These are phyloP conservation scores for Suricata suricatta DNA, from an alignment of 2,113 vertebrate species.

Conservation along the genomic window DNA sequence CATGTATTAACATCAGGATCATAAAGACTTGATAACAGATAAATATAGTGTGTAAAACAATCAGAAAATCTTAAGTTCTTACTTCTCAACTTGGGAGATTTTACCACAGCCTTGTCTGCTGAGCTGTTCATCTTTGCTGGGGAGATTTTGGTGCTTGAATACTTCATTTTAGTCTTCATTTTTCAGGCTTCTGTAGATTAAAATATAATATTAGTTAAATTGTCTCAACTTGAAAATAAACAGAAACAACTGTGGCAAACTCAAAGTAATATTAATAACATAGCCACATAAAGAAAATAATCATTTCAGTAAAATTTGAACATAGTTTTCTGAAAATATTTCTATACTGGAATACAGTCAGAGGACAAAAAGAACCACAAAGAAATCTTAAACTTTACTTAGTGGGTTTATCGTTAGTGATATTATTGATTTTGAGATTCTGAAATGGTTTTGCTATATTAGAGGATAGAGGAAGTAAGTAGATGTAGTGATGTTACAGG, in stretches of 20 bases:
- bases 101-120: neutral
- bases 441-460: neutral
- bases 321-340: neutral
- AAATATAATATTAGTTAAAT: slow-evolving; percentile 51
- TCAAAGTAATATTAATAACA: slow-evolving; percentile 22
- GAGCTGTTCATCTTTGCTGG: neutral
- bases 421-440: slow-evolving; percentile 1
- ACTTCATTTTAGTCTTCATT: slow-evolving; percentile 52
- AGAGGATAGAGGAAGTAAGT: neutral
- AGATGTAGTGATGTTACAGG: neutral
- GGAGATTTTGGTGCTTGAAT: slow-evolving; percentile 23
- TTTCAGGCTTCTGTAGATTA: slow-evolving; percentile 14
- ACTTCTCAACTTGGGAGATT: slow-evolving; percentile 49
- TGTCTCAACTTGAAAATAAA: slow-evolving; percentile 35
- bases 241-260: neutral
- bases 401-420: neutral
- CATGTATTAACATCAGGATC: neutral
- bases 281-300: slow-evolving; percentile 13
- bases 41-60: neutral
- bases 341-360: neutral
- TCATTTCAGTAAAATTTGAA: slow-evolving; percentile 49
- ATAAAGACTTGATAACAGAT: slow-evolving; percentile 11
- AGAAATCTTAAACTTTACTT: slow-evolving; percentile 14
- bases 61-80: slow-evolving; percentile 40
- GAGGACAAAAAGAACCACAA: neutral